Conservation (phyloP, 2,113 vertebrate genomes). For the Bos taurus region DNA sequence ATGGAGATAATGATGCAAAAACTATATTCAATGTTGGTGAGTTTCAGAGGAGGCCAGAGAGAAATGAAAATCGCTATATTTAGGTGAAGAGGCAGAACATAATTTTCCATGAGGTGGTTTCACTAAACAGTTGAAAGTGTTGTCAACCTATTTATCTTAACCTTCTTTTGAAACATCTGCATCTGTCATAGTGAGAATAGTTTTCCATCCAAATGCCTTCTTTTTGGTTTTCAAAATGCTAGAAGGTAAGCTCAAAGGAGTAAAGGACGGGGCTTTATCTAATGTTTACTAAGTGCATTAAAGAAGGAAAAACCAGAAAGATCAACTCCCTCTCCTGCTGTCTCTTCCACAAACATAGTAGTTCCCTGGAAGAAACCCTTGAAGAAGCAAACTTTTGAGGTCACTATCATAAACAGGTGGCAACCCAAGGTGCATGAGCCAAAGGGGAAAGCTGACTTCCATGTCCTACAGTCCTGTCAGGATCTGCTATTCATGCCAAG, state of each 20-base stretch:
- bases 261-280: not conserved
- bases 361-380: not conserved
- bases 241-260: not conserved
- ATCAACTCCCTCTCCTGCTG: not conserved
- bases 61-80: constrained; percentile 22
- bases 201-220: not conserved
- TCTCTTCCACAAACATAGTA: not conserved
- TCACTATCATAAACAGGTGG: not conserved
- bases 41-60: not conserved
- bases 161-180: not conserved
- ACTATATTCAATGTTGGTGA: not conserved
- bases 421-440: accelerated
- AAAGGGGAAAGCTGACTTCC: not conserved
- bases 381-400: not conserved
- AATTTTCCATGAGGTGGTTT: constrained; percentile 14
- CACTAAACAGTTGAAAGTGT: not conserved
- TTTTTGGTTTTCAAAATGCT: not conserved
- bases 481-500: not conserved
- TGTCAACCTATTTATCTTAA: constrained; percentile 1
- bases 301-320: not conserved
- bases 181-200: not conserved
- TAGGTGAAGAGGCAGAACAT: not conserved
- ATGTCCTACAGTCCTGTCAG: not conserved
- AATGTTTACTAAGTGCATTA: not conserved
- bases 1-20: constrained; percentile 36